phyloP scores from a whole-genome alignment of 2,113 vertebrate genomes.

The Cervus canadensis region DNA sequence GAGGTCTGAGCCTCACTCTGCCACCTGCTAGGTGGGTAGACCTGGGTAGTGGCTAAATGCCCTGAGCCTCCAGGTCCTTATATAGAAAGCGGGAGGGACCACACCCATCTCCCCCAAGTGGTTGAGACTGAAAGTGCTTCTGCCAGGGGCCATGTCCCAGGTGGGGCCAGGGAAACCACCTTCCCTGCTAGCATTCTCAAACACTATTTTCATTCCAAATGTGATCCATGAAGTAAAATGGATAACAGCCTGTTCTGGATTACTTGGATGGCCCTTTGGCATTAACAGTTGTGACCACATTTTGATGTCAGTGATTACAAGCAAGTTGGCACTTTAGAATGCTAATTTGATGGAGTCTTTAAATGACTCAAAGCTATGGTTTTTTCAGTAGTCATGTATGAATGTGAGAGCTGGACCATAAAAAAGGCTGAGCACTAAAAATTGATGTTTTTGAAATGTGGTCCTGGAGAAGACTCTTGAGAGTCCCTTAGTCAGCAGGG shows the following conservation, averaged over 20 bases:
- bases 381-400: neutral
- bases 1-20: neutral
- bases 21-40: neutral
- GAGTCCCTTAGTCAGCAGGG: neutral
- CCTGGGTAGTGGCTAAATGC: too few species aligned
- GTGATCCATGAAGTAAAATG: neutral
- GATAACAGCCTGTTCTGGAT: neutral
- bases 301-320: neutral
- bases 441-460: neutral
- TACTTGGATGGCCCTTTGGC: neutral
- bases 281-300: neutral
- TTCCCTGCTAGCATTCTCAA: neutral
- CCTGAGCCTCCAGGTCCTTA: neutral
- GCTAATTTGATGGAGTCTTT: neutral
- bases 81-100: neutral
- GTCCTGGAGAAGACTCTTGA: neutral
- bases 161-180: fast-evolving
- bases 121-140: neutral
- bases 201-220: neutral
- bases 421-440: neutral
- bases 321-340: neutral
- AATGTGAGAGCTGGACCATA: neutral
- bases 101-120: too few species aligned
- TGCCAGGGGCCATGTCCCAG: neutral
- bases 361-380: neutral